Evolutionary conservation across 2,113 vertebrate genomes (phyloP).

Genomic region (Protobothrops flavoviridis): DNA sequence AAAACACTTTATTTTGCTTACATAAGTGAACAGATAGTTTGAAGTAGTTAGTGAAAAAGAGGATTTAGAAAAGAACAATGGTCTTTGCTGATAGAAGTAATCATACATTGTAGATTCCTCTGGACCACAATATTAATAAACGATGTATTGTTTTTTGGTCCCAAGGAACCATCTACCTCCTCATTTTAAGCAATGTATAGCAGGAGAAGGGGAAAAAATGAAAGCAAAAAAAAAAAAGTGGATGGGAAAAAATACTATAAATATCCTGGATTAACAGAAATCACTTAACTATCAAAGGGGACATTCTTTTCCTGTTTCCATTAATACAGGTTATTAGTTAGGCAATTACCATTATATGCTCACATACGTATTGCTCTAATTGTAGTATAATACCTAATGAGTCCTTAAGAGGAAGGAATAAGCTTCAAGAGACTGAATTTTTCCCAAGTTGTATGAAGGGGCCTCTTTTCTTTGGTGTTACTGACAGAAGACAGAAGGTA

Average conservation of each 20-base stretch:
- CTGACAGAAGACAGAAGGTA: constrained; percentile 11
- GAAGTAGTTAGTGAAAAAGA: constrained; percentile 15
- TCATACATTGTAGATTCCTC: constrained; percentile 40
- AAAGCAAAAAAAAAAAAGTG: not conserved
- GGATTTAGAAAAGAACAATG: constrained; percentile 40
- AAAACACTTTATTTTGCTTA: constrained; percentile 24
- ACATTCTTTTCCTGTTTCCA: constrained; percentile 31
- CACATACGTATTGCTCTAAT: constrained; percentile 32
- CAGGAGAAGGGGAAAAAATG: not conserved
- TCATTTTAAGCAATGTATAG: not conserved
- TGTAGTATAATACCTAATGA: constrained; percentile 16
- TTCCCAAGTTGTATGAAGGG: constrained; percentile 33
- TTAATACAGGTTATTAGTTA: constrained; percentile 30
- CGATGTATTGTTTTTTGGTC: not conserved
- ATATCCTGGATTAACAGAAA: constrained; percentile 33
- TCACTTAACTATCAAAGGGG: constrained; percentile 17
- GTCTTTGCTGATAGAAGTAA: constrained; percentile 37
- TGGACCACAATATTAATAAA: not conserved
- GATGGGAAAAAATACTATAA: not conserved
- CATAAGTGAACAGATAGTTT: constrained; percentile 34
- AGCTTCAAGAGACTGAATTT: constrained; percentile 31
- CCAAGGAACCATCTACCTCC: constrained; percentile 14
- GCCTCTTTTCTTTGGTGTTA: constrained; percentile 31
- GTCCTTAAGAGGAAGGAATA: constrained; percentile 22
- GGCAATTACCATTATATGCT: constrained; percentile 12